phyloP scores from a whole-genome alignment of 2,888 invertebrate species.

The Axea sp. region DNA sequence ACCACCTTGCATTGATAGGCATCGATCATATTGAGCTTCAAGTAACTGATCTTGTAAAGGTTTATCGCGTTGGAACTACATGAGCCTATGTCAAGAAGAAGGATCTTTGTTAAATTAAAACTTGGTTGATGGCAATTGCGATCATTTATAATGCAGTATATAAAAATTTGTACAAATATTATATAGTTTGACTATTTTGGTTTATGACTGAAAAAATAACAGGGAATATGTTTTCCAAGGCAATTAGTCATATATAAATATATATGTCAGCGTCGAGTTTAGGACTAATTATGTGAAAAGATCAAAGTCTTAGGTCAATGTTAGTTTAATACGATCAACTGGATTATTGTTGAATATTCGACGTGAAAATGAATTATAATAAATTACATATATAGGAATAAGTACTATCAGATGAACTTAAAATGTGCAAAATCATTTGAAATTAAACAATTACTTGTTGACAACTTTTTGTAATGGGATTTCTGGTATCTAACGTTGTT shows the following conservation, averaged over 20 bases:
- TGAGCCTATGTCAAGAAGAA: constrained; percentile 54
- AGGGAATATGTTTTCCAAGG: constrained; percentile 24
- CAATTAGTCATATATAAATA: constrained; percentile 12
- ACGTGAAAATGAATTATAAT: constrained; percentile 36
- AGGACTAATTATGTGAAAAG: too few relatives aligned
- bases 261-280: constrained; percentile 27
- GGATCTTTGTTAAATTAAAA: constrained; percentile 42
- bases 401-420: constrained; percentile 6
- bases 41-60: constrained; percentile 54
- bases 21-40: constrained; percentile 53
- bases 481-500: constrained; percentile 40
- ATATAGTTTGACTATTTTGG: too few relatives aligned
- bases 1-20: constrained; percentile 53
- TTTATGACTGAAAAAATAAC: neutral
- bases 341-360: constrained; percentile 47
- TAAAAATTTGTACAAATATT: constrained; percentile 12
- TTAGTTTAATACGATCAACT: constrained; percentile 49
- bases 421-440: too few relatives aligned
- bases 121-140: constrained; percentile 34
- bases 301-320: too few relatives aligned
- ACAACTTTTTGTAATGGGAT: constrained; percentile 46
- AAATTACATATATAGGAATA: too few relatives aligned
- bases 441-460: constrained; percentile 23
- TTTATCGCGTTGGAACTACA: constrained; percentile 48
- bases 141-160: constrained; percentile 34